Evolutionary conservation across 1,140 invertebrate species (phyloP).

Genomic region (Streblospio benedicti): DNA sequence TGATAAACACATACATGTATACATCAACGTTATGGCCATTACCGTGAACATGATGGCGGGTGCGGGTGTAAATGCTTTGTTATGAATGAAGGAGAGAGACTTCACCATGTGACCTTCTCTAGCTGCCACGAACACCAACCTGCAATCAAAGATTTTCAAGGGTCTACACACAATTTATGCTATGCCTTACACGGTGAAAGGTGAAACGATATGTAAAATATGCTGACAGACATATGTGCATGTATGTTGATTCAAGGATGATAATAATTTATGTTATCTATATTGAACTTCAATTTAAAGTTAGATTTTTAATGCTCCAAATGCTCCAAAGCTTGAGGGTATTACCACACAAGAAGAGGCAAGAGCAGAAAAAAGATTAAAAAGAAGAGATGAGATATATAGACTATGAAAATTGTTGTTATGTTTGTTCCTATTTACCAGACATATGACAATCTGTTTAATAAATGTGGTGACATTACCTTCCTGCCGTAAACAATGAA

Average conservation of each 20-base stretch:
- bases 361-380: background rate
- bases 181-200: too few relatives aligned
- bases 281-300: background rate
- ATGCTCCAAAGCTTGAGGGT: background rate
- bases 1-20: too few relatives aligned
- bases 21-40: background rate
- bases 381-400: background rate
- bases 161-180: too few relatives aligned
- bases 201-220: background rate
- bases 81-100: background rate
- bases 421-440: conserved; percentile 4
- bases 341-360: background rate
- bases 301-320: background rate
- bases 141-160: too few relatives aligned
- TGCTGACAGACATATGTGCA: background rate
- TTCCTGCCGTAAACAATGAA: conserved; percentile 95
- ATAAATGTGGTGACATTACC: background rate
- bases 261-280: background rate
- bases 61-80: background rate
- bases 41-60: background rate
- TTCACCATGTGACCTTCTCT: conserved; percentile 8
- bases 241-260: background rate
- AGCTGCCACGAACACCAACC: conserved; percentile 7
- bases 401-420: background rate
- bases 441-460: conserved; percentile 7